Evolutionary conservation across 2,113 vertebrate species (phyloP).

Genomic region (Otus sunia): DNA sequence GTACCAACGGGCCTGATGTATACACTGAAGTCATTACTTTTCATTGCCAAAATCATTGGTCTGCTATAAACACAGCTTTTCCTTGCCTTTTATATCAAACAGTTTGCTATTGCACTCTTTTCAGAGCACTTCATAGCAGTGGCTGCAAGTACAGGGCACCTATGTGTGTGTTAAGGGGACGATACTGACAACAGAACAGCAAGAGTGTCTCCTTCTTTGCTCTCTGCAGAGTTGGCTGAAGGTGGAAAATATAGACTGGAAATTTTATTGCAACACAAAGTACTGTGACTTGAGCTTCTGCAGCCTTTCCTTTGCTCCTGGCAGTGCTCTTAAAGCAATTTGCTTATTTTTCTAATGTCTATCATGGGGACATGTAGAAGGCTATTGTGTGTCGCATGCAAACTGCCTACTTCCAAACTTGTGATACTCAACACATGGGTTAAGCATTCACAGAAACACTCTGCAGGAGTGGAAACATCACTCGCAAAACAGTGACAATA

Average conservation of each 20-base stretch:
- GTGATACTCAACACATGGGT: accelerated
- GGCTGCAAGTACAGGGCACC: no score
- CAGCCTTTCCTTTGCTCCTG: background rate
- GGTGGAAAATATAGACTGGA: background rate
- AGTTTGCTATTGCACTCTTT: background rate
- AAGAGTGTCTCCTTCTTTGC: background rate
- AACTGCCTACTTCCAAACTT: background rate
- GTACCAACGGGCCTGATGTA: background rate
- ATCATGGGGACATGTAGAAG: background rate
- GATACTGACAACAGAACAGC: background rate
- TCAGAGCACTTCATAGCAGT: background rate
- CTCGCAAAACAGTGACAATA: background rate
- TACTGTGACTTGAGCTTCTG: background rate
- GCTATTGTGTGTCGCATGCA: accelerated
- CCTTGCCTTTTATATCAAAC: background rate
- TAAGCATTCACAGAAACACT: background rate
- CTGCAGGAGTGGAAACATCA: background rate
- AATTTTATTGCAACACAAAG: background rate
- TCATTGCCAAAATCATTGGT: background rate
- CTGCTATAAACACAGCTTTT: background rate
- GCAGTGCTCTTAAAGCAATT: background rate
- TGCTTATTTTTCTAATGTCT: background rate
- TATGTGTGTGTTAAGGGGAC: background rate
- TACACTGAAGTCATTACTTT: background rate
- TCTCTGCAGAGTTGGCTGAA: background rate